These are phyloP conservation scores for Rosalia funebris DNA, from an alignment of 2,888 invertebrate species.

Conservation along the genomic window DNA sequence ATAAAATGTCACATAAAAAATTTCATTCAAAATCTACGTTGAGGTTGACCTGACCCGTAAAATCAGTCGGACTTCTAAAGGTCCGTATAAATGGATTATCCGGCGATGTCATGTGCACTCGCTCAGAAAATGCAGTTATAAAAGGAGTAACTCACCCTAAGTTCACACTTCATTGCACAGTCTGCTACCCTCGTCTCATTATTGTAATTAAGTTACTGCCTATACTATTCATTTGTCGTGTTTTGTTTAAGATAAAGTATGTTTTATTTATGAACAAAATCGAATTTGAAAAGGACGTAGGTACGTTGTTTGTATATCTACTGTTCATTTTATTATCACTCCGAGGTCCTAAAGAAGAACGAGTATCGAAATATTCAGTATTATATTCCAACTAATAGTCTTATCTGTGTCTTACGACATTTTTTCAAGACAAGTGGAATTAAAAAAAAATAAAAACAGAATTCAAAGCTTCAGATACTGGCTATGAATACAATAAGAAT, in stretches of 20 bases:
- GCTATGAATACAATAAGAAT: no score
- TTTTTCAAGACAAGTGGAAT: no score
- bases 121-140: slow-evolving; percentile 61
- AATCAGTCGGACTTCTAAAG: slow-evolving; percentile 60
- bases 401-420: no score
- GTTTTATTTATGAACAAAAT: slow-evolving; percentile 18
- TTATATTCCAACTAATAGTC: no score
- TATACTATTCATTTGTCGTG: slow-evolving; percentile 47
- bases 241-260: slow-evolving; percentile 14
- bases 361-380: no score
- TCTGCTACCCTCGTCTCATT: slow-evolving; percentile 51
- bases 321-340: no score
- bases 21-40: slow-evolving; percentile 7
- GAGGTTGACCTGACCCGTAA: slow-evolving; percentile 52
- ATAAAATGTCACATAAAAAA: no score
- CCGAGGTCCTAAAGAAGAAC: no score
- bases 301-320: no score
- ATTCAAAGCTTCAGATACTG: no score
- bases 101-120: slow-evolving; percentile 59
- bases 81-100: slow-evolving; percentile 61
- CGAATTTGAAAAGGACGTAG: not conserved
- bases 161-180: slow-evolving; percentile 57
- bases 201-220: slow-evolving; percentile 57
- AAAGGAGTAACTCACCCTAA: slow-evolving; percentile 50
- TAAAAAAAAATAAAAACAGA: no score